A percentile compares a stretch with the other conserved stretches of the same genome.
phyloP scores from a whole-genome alignment of 37 sponge, comb jelly and placozoan species.

The Mnemiopsis leidyi region DNA sequence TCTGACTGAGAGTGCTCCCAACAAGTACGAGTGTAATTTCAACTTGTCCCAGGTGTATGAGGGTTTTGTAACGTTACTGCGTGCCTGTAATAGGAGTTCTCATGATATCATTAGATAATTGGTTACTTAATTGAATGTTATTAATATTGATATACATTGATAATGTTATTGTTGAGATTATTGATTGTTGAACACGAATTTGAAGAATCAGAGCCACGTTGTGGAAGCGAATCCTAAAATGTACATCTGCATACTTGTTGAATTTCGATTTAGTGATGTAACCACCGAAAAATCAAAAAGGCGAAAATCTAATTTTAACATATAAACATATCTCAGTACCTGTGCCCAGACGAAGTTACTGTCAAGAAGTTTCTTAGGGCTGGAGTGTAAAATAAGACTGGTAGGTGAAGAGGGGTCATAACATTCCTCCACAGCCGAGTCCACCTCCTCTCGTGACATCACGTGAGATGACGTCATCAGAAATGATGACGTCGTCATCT shows the following conservation, averaged over 20 bases:
- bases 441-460: not conserved
- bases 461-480: not conserved
- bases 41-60: conserved; percentile 45
- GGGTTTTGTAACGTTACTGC: conserved; percentile 25
- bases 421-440: not conserved
- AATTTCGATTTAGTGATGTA: no score
- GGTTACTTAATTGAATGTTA: no score
- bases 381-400: not conserved
- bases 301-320: no score
- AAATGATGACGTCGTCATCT: not conserved
- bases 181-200: no score
- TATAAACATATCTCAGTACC: no score
- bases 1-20: conserved; percentile 43
- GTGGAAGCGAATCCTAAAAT: no score
- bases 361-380: conserved; percentile 19
- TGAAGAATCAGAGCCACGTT: no score
- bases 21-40: not conserved
- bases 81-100: not conserved
- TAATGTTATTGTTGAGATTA: no score
- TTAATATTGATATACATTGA: no score
- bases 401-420: not conserved
- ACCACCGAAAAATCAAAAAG: no score
- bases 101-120: no score
- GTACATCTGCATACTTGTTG: no score
- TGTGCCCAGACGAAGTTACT: conserved; percentile 38